Evolutionary conservation across 2,888 invertebrate species (phyloP).

Genomic region (Perizoma flavofasciatum): DNA sequence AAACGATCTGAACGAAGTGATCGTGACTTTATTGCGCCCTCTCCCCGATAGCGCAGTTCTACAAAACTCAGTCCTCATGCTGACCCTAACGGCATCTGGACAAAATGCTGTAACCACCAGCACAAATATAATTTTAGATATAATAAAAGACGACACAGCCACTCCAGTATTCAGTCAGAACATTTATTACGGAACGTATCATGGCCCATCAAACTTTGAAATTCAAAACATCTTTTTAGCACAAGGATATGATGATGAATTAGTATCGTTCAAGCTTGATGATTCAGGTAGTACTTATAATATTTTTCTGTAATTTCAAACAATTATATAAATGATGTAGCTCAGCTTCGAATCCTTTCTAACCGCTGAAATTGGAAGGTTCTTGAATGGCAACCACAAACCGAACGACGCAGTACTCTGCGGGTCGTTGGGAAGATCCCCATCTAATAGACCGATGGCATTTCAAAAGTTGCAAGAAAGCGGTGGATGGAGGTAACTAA

Average conservation of each 20-base stretch:
- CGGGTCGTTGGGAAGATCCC: too few relatives aligned
- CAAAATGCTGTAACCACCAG: constrained; percentile 53
- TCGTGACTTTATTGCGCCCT: constrained; percentile 40
- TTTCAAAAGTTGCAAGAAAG: too few relatives aligned
- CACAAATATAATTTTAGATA: constrained; percentile 59
- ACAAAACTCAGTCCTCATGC: constrained; percentile 56
- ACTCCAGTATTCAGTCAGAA: constrained; percentile 62
- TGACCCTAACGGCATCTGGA: constrained; percentile 61
- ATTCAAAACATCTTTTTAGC: constrained; percentile 53
- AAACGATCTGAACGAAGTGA: constrained; percentile 46
- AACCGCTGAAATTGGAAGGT: too few relatives aligned
- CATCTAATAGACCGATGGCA: too few relatives aligned
- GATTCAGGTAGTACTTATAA: constrained; percentile 54
- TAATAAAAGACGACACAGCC: constrained; percentile 60
- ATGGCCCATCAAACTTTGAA: constrained; percentile 40
- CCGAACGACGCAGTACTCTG: too few relatives aligned
- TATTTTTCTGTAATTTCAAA: constrained; percentile 1
- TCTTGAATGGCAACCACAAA: too few relatives aligned
- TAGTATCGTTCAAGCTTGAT: constrained; percentile 54
- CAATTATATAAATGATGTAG: too few relatives aligned
- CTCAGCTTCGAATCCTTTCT: too few relatives aligned
- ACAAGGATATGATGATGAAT: constrained; percentile 57
- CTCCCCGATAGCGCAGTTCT: constrained; percentile 56
- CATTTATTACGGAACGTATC: constrained; percentile 57
- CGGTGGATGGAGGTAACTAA: neutral